Evolutionary conservation across 2,113 vertebrate genomes (phyloP), one percentile per base, ranked within the genome.

Genomic region (Megaptera novaeangliae): DNA sequence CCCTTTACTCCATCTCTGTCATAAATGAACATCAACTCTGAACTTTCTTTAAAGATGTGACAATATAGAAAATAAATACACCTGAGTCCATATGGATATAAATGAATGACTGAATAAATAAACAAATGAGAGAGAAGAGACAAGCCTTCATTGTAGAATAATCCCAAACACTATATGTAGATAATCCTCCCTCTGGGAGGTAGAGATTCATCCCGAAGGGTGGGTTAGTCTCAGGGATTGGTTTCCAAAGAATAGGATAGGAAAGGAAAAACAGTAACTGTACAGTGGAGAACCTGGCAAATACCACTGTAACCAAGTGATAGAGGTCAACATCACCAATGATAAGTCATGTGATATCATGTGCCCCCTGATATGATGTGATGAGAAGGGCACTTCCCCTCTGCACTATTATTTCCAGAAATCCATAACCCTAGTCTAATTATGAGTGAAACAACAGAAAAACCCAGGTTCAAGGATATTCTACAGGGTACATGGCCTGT

Each of bases 301-400:
- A 1, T 1, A 0, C 4, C 18, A 0, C 13, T 0, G 0, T 1
- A 15, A 8, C 36, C 39, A 1, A 1, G 2, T 2, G 5, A 36
- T 0, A 17, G 23, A 39, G 69, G 46, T 3, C 23, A 0, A 0
- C 21, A 1, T 7, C 23, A 0, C 5, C 59, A 4, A 2, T 0
- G 1, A 2, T 1, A 21, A 2, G 20, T 10, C 12, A 1, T 4
- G 4, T 2, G 74, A 0, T 4, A 0, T 4, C 57, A 27, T 0
- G 1, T 4, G 4, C 1, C 61, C 36, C 8, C 0, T 0, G 0
- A 9, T 0, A 0, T 0, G 0, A 5, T 1, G 41, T 1, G 14
- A 11, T 0, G 23, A 8, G 9, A 15, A 12, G 39, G 66, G 8
- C 21, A 0, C 5, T 25, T 57, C 6, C 15, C 10, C 6, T 29